These are phyloP conservation scores for Dolichoris vasculosae DNA, from an alignment of 1,140 invertebrate species.

Conservation along the genomic window DNA sequence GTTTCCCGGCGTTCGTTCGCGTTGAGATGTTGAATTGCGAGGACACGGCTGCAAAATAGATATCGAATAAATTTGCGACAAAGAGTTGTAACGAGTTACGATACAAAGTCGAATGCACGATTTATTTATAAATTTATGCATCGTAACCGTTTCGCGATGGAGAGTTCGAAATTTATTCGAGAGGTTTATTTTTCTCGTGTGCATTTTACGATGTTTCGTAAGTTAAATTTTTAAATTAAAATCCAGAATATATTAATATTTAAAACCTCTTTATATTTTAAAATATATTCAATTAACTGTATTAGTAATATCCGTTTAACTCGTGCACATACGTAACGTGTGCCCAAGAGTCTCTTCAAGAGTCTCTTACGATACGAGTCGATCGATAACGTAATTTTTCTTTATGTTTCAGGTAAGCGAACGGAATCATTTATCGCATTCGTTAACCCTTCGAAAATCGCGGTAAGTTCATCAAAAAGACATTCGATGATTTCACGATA, in stretches of 20 bases:
- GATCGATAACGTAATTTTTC: background rate
- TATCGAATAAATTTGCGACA: background rate
- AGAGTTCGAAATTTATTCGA: background rate
- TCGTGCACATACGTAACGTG: background rate
- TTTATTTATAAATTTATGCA: background rate
- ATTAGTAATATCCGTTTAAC: background rate
- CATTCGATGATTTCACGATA: background rate
- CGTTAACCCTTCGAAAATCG: background rate
- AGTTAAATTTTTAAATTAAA: background rate
- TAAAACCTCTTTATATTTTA: background rate
- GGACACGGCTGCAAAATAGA: background rate
- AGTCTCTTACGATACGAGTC: background rate
- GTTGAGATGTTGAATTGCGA: too few relatives aligned
- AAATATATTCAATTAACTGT: background rate
- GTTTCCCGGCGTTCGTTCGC: too few relatives aligned
- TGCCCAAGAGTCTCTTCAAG: background rate
- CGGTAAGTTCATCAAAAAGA: background rate
- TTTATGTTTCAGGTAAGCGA: constrained; percentile 21
- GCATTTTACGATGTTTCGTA: background rate
- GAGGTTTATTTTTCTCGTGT: background rate
- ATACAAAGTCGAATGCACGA: background rate
- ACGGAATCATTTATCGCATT: background rate
- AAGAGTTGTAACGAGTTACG: background rate
- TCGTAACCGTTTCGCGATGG: background rate
- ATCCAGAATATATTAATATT: background rate